Base-by-base conservation (phyloP, 2,797 vertebrate species). In the Leuciscus waleckii region DNA sequence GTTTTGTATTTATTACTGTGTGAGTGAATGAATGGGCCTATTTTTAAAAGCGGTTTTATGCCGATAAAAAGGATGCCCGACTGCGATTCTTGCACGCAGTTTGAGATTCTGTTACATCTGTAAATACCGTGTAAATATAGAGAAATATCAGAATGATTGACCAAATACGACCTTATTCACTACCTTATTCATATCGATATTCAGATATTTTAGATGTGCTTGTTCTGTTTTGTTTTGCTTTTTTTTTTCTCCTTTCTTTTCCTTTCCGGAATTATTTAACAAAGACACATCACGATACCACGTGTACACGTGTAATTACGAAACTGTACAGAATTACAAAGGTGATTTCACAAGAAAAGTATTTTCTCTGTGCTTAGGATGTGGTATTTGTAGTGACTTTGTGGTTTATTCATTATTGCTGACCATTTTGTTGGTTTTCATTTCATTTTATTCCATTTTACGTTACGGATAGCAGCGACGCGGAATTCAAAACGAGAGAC, bases 1-100 rank as follows among this genome's bases (percentile, higher is more conserved):
- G 96, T 99, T 99, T 98, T 99, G 98, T 99, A 99, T 99, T 99
- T 99, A 99, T 99, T 99, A 99, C 96, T 95, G 97, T 97, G 97
- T 97, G 98, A 99, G 97, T 99, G 98, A 97, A 97, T 98, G 96
- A 96, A 83, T 83, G 87, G 77, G 85, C 95, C 95, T 97, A 96
- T 97, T 97, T 97, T 97, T 97, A 95, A 95, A 79, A 73, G 32
- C 56, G 76, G 68, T 96, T 96, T 73, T 32, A 79, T 49, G 83
- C 76, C 68, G 83, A 96, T 96, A 92, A 91, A 96, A 97, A 96
- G 96, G 97, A 97, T 96, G 97, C 97, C 97, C 96, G 96, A 96
- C 96, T 96, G 96, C 95, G 97, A 96, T 96, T 97, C 96, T 97
- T 97, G 96, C 97, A 96, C 93, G 97, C 97, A 97, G 97, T 98